Percentiles rank a stretch among this genome's conserved stretches.
Conservation (phyloP, 2,113 vertebrate species). For the Xiphorhynchus elegans region DNA sequence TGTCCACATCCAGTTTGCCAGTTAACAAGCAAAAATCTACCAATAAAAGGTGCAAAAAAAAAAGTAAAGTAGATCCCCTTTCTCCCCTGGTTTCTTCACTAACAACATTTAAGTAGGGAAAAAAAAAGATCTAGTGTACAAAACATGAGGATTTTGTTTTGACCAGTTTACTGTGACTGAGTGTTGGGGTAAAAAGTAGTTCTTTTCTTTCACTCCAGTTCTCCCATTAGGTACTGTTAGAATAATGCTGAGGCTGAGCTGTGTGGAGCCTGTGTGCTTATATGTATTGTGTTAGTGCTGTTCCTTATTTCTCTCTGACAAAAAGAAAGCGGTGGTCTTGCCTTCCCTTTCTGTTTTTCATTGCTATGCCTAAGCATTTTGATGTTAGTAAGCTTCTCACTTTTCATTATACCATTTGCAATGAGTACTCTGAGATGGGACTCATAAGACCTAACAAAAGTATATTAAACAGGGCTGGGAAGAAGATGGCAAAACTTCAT, state of each 20-base stretch:
- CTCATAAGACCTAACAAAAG: not conserved
- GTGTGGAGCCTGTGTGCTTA: not conserved
- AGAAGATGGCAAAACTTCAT: not conserved
- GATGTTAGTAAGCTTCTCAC: not conserved
- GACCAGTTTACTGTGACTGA: not conserved
- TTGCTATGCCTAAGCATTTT: not conserved
- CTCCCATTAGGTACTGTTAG: not conserved
- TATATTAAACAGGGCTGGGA: not conserved
- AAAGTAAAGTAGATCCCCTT: not conserved
- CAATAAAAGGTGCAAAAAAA: not conserved
- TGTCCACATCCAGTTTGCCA: not conserved
- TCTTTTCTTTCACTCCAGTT: not conserved
- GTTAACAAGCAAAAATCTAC: not conserved
- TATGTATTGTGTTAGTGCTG: rapidly evolving
- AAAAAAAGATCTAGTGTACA: not conserved
- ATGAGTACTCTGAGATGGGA: not conserved
- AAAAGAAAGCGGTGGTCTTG: not conserved
- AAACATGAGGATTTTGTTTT: not conserved
- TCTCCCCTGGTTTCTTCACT: not conserved
- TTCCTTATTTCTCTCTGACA: not conserved
- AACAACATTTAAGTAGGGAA: not conserved
- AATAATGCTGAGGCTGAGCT: not conserved
- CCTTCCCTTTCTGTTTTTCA: not conserved
- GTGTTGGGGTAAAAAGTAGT: not conserved
- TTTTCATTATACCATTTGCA: not conserved